phyloP scores from a whole-genome alignment of 2,113 vertebrate species.

The Tyrannus savana region DNA sequence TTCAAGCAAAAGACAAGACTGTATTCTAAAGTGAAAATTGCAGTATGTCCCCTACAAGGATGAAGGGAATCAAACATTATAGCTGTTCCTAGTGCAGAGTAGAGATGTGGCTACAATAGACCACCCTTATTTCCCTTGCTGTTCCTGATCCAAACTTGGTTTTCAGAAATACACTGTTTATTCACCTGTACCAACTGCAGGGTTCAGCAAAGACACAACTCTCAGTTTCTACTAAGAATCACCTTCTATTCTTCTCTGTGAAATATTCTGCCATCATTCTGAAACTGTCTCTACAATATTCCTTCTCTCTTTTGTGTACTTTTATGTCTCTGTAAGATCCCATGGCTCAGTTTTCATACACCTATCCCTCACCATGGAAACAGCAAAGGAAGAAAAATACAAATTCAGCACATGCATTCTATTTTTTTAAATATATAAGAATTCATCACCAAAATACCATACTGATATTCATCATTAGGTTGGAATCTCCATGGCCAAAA shows the following conservation, averaged over 20 bases:
- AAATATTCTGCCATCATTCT: not conserved
- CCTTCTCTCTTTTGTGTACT: not conserved
- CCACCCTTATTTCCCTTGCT: not conserved
- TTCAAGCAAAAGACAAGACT: not conserved
- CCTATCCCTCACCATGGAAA: not conserved
- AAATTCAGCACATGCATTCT: too few species aligned
- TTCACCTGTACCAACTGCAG: not conserved
- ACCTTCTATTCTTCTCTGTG: not conserved
- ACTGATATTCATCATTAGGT: not conserved
- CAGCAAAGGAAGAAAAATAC: not conserved
- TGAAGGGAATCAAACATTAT: not conserved
- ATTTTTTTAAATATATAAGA: not conserved
- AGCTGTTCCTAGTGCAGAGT: not conserved
- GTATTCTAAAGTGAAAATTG: not conserved
- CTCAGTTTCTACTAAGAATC: not conserved
- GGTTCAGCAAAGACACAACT: not conserved
- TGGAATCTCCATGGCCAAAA: not conserved
- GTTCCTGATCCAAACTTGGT: rapidly evolving
- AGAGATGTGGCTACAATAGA: not conserved
- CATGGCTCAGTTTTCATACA: not conserved
- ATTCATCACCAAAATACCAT: not conserved
- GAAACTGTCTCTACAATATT: not conserved
- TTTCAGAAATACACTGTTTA: not conserved
- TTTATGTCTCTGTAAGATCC: not conserved
- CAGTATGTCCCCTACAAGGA: not conserved